Percentiles rank a stretch among this genome's conserved stretches.
These are phyloP conservation scores for Desoria tigrina DNA, from an alignment of 2,888 invertebrate genomes.

Conservation along the genomic window DNA sequence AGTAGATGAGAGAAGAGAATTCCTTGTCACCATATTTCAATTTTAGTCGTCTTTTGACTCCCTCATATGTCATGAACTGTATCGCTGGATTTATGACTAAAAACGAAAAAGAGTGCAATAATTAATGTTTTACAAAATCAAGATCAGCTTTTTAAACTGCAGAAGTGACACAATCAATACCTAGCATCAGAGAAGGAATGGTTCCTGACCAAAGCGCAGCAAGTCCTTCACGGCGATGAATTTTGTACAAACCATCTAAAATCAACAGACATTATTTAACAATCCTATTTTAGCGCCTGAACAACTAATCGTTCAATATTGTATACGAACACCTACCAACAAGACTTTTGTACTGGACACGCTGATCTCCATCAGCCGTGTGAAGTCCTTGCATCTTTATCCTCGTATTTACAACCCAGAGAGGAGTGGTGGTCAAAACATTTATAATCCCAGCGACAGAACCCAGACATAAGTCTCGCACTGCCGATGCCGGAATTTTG, in stretches of 20 bases:
- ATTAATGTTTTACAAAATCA: constrained; percentile 11
- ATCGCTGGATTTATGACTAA: constrained; percentile 82
- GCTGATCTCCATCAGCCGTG: constrained; percentile 29
- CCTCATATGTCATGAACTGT: constrained; percentile 89
- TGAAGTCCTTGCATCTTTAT: constrained; percentile 73
- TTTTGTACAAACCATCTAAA: constrained; percentile 69
- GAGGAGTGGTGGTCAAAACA: constrained; percentile 79
- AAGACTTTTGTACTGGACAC: constrained; percentile 54
- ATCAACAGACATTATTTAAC: too few relatives aligned
- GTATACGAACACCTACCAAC: constrained; percentile 55
- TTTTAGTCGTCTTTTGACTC: constrained; percentile 71
- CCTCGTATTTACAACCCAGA: constrained; percentile 80
- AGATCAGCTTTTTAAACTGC: background rate
- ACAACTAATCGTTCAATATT: too few relatives aligned
- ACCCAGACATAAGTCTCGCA: constrained; percentile 74
- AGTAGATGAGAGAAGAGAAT: constrained; percentile 66
- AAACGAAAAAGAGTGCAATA: too few relatives aligned
- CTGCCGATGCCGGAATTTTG: constrained; percentile 59
- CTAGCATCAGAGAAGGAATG: constrained; percentile 75
- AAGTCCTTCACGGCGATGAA: constrained; percentile 73
- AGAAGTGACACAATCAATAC: background rate
- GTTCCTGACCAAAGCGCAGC: constrained; percentile 80
- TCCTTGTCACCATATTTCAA: constrained; percentile 58
- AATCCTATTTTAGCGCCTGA: background rate
- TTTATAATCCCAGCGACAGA: constrained; percentile 68